Percentiles rank a stretch among this genome's conserved stretches.
phyloP scores from a whole-genome alignment of 2,888 invertebrate genomes.

The Erpobdella octoculata region DNA sequence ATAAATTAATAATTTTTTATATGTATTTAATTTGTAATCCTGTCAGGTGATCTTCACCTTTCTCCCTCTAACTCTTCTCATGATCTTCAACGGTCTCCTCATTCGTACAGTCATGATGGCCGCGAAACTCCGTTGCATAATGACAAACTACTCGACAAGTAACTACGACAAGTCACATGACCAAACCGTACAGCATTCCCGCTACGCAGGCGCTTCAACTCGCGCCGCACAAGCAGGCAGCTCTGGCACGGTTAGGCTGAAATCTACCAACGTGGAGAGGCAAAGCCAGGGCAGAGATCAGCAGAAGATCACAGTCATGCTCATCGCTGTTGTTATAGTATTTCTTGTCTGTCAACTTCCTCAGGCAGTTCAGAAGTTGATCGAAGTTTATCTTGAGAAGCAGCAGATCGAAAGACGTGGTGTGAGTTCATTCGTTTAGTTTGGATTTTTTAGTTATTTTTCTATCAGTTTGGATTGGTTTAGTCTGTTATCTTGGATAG shows the following conservation, averaged over 20 bases:
- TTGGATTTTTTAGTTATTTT: background rate
- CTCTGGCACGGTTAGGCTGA: background rate
- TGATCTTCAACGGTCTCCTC: constrained; percentile 67
- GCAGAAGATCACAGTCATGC: constrained; percentile 65
- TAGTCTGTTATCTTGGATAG: too few relatives aligned
- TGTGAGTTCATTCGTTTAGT: background rate
- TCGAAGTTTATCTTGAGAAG: constrained; percentile 44
- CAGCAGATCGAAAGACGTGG: background rate
- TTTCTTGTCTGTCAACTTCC: constrained; percentile 70
- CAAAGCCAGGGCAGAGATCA: constrained; percentile 42
- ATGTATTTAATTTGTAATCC: constrained; percentile 29
- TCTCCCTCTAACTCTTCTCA: constrained; percentile 63
- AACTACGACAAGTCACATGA: background rate
- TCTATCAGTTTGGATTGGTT: too few relatives aligned
- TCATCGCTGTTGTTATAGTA: constrained; percentile 68
- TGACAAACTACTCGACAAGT: constrained; percentile 53
- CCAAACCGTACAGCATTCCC: background rate
- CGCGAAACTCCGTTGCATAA: constrained; percentile 45
- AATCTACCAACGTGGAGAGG: background rate
- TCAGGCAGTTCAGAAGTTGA: constrained; percentile 58
- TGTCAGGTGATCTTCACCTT: constrained; percentile 57
- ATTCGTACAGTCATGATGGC: constrained; percentile 57
- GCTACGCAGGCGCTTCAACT: background rate
- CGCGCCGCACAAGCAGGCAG: background rate
- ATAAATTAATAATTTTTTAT: too few relatives aligned